Evolutionary conservation across 2,888 invertebrate species (phyloP).

Genomic region (Cheilosia impressa): DNA sequence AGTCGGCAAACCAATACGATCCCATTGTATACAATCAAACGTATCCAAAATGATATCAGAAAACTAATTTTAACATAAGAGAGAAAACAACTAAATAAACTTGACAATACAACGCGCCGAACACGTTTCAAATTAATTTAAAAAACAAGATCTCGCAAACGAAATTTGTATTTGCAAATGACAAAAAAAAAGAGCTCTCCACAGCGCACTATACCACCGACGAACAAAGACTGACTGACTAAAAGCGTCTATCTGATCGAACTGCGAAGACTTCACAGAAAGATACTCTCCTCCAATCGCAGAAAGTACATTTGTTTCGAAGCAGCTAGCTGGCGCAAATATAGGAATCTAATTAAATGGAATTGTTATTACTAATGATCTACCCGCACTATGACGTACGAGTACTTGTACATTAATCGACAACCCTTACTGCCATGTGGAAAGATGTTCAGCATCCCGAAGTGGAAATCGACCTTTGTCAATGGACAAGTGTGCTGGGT

Average conservation of each 20-base stretch:
- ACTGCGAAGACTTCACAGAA: constrained; percentile 29
- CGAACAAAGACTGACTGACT: constrained; percentile 58
- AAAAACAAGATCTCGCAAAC: constrained; percentile 32
- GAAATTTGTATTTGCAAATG: constrained; percentile 24
- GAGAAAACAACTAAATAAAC: constrained; percentile 7
- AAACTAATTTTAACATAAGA: constrained; percentile 43
- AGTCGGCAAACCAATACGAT: constrained; percentile 79
- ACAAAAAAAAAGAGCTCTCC: constrained; percentile 3
- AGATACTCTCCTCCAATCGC: constrained; percentile 38
- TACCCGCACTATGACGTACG: constrained; percentile 17
- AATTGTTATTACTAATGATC: constrained; percentile 50
- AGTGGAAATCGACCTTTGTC: constrained; percentile 44
- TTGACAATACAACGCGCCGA: neutral
- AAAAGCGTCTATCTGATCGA: constrained; percentile 40
- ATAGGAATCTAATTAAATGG: constrained; percentile 17
- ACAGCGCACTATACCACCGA: constrained; percentile 45
- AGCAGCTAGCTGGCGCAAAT: constrained; percentile 12
- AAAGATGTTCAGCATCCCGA: neutral
- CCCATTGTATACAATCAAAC: constrained; percentile 37
- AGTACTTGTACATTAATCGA: constrained; percentile 1
- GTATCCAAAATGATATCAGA: constrained; percentile 46
- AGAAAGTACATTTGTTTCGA: constrained; percentile 14
- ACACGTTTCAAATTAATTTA: constrained; percentile 14
- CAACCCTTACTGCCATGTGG: constrained; percentile 38
- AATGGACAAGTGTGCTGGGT: constrained; percentile 25